Evolutionary conservation across 2,797 vertebrate species (phyloP).

Genomic region (Anabas testudineus): DNA sequence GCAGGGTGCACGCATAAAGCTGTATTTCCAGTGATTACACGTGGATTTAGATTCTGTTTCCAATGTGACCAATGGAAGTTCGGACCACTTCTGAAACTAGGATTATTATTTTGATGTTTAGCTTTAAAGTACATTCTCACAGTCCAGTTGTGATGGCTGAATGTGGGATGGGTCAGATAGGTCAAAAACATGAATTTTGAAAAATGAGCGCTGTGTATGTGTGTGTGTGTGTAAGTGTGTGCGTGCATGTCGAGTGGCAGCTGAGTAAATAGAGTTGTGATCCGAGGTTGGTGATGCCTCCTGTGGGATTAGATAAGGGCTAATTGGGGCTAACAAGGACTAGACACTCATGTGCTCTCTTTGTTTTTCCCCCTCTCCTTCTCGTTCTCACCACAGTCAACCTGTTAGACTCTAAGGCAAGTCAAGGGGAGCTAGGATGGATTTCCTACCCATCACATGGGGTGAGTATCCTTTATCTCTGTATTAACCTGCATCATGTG

Average conservation of each 20-base stretch:
- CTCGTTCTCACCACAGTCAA: conserved; percentile 89
- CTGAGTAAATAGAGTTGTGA: conserved; percentile 85
- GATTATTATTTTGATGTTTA: conserved; percentile 47
- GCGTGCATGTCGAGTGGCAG: conserved; percentile 65
- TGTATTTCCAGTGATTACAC: conserved; percentile 49
- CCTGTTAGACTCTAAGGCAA: conserved; percentile 98
- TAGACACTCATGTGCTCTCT: conserved; percentile 79
- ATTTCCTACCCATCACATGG: conserved; percentile 97
- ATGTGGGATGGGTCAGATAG: conserved; percentile 7
- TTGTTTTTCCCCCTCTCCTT: conserved; percentile 64
- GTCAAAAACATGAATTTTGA: conserved; percentile 30
- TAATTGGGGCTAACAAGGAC: conserved; percentile 82
- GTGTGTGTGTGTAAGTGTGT: conserved; percentile 16
- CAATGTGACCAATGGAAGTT: conserved; percentile 45
- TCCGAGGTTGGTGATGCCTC: conserved; percentile 72
- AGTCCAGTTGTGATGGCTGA: conserved; percentile 16
- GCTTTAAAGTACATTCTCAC: conserved; percentile 48
- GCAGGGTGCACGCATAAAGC: conserved; percentile 9
- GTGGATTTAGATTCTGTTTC: conserved; percentile 49
- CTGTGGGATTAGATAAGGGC: conserved; percentile 70
- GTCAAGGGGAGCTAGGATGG: conserved; percentile 98
- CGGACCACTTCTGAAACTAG: conserved; percentile 50
- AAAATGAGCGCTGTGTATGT: conserved; percentile 24
- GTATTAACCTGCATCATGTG: conserved; percentile 35
- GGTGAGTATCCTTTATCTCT: conserved; percentile 86